Percentiles rank a stretch among this genome's conserved stretches.
Evolutionary conservation across 2,113 vertebrate species (phyloP).

Genomic region (Eonycteris spelaea): DNA sequence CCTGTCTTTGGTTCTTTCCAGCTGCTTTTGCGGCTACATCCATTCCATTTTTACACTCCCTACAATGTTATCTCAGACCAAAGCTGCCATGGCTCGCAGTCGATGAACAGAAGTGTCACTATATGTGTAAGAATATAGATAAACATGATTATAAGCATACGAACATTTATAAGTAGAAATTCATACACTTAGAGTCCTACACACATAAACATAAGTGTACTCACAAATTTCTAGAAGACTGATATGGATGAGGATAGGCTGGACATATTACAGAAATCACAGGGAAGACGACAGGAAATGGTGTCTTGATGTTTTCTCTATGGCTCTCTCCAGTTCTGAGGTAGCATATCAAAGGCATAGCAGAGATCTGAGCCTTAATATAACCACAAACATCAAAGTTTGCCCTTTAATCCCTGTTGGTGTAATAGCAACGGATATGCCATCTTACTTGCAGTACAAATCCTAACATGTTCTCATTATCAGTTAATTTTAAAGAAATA

Average conservation of each 20-base stretch:
- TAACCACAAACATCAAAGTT: neutral
- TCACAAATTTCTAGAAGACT: neutral
- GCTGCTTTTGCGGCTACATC: neutral
- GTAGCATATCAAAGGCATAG: neutral
- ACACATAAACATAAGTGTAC: neutral
- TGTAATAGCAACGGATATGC: neutral
- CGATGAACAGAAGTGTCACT: neutral
- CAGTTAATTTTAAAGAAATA: neutral
- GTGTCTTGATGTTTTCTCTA: neutral
- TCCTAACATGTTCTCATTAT: neutral
- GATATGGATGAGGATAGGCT: neutral
- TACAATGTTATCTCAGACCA: neutral
- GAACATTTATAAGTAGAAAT: neutral
- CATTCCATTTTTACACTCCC: neutral
- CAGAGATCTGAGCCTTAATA: neutral
- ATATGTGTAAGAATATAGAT: neutral
- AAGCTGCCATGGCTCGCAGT: neutral
- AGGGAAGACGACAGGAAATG: neutral
- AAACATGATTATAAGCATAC: neutral
- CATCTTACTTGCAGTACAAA: neutral
- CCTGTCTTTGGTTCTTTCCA: neutral
- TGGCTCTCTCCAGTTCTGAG: neutral
- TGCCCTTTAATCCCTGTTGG: neutral
- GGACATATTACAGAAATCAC: neutral
- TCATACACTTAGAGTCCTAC: neutral